Evolutionary conservation across 2,888 invertebrate genomes (phyloP).

Genomic region (Pinctada fucata): DNA sequence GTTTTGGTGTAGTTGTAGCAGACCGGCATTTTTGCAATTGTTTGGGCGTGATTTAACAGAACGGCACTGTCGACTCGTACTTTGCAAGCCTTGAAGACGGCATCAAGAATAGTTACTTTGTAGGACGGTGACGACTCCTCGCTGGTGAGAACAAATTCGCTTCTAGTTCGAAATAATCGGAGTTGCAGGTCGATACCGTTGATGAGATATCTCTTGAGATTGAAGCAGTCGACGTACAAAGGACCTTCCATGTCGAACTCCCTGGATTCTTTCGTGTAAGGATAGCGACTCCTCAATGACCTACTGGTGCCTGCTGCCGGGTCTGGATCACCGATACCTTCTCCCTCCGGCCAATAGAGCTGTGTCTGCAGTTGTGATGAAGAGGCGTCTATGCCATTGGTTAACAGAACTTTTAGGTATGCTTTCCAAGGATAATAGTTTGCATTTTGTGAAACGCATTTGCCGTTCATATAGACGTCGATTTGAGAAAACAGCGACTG

Average conservation of each 20-base stretch:
- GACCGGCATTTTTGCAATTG: background rate
- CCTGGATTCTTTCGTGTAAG: slow-evolving; percentile 18
- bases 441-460: slow-evolving; percentile 20
- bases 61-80: too few species aligned
- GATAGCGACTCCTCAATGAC: slow-evolving; percentile 20
- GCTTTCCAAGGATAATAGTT: slow-evolving; percentile 35
- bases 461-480: slow-evolving; percentile 8
- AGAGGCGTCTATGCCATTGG: too few species aligned
- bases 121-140: slow-evolving; percentile 15
- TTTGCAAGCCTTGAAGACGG: too few species aligned
- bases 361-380: slow-evolving; percentile 19
- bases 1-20: too few species aligned
- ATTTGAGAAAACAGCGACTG: slow-evolving; percentile 30
- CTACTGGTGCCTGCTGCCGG: slow-evolving; percentile 15
- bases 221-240: slow-evolving; percentile 22
- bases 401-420: too few species aligned
- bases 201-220: slow-evolving; percentile 27
- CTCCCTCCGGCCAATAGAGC: slow-evolving; percentile 20
- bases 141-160: slow-evolving; percentile 17
- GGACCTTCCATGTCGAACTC: slow-evolving; percentile 1
- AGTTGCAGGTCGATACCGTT: slow-evolving; percentile 33
- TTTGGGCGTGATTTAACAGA: slow-evolving; percentile 23
- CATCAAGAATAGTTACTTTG: slow-evolving; percentile 16
- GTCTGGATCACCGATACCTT: slow-evolving; percentile 12
- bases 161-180: slow-evolving; percentile 16